Base-by-base conservation (phyloP, 37 sponge, comb jelly and placozoan genomes). In the Petrosia ficiformis region DNA sequence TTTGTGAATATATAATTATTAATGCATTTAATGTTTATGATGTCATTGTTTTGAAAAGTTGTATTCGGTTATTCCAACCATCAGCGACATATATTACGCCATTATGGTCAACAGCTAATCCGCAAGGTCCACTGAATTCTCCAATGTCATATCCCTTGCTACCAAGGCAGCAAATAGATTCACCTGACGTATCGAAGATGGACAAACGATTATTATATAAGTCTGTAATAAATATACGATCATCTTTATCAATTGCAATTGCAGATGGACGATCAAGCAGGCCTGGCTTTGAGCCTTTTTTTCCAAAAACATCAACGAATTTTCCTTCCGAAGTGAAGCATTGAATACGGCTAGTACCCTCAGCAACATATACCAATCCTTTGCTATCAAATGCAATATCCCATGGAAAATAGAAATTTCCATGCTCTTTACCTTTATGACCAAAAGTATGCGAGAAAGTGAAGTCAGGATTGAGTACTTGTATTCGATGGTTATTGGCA, bases 401-500 rank as follows among this genome's bases (percentile, higher is more conserved):
- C 54, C 54, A 48, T 8, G 54, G 54, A 19, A 48, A 14, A 48
- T 8, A 48, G 14, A 14, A 19, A 19, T 8, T 48, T 48, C 54
- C 54, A 8, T 14, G 8, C 14, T 48, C 14, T 19, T 14, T 48
- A 14, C 14, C 54, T 19, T 8, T 14, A 8, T 8, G 8, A 8
- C 54, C 54, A 48, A 48, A 48, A 8, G 8, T 48, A 8, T 48
- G 8, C 54, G 14, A 8, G 54, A 19, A 48, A 8, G 8, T 14
- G 14, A 48, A 14, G 2, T 84, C 65, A 10, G 44, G 30, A 21
- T 71, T 71, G 71, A 84, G 84, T 4, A 89, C 81, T 64, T 83
- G 90, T 16, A 89, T 70, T 2, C 84, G 39, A 70, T 80, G 72
- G 59, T 78, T 84, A 24, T 71, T 31, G 10, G 33, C 48, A 30